Base-by-base conservation (phyloP, 2,888 invertebrate species). In the Tachina grossa region DNA sequence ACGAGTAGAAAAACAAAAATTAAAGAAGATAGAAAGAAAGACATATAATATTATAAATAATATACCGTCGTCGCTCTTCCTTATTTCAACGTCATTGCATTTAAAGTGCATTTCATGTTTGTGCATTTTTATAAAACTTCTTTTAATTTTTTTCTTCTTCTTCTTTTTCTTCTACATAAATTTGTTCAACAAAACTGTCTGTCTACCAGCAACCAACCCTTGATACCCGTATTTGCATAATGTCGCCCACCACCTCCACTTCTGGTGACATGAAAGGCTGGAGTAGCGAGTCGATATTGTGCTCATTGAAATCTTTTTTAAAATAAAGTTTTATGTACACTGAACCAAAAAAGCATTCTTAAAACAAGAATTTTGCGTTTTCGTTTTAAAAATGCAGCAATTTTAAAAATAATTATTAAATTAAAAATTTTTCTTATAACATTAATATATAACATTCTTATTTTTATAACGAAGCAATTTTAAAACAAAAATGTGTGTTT, bases 31-130 rank as follows among this genome's bases (percentile, higher is more conserved):
- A 39, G 13, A 2, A 4, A 66, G 13, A 49, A 16, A 45, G 19
- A 22, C 51, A 71, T 43, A 43, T 5, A 66, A 66, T 22, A 53
- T 31, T 31, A 5, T 14, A 57, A 66, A 66, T 19, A 72, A 77
- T 43, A 83, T 77, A 66, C 65, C 77, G 51, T 39, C 75, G 69
- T 39, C 75, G 69, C 61, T 63, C 59, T 68, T 39, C 39, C 53
- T 49, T 9, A 51, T n/a, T 72, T 72, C 49, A 72, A 77, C 83
- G 83, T 72, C 72, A 83, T 83, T 77, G 83, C 83, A 77, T 83
- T 72, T 83, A 83, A 83, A 83, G 77, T 72, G 71, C 83, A 83
- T 75, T 75, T 77, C 77, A 72, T 83, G 76, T 66, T 77, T 77
- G 66, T 83, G 71, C 71, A 83, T 77, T 83, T 83, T 77, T 65